A percentile compares a stretch with the other conserved stretches of the same genome.
Conservation (phyloP, 1,140 invertebrate genomes). For the Copidosoma floridanum region DNA sequence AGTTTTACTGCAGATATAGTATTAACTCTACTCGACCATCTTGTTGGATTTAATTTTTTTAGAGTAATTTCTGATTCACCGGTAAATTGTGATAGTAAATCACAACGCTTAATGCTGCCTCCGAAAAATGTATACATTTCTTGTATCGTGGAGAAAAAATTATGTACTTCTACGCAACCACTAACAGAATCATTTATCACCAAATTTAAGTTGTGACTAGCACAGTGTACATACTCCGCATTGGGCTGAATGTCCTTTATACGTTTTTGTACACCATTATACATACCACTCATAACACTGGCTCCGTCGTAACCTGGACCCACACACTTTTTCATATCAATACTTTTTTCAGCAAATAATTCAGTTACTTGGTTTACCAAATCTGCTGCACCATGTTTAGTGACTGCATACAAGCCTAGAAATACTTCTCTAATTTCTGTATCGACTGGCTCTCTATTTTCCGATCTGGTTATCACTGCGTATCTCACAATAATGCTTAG, state of each 20-base stretch:
- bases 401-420: slow-evolving; percentile 29
- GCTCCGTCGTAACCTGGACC: slow-evolving; percentile 41
- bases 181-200: slow-evolving; percentile 38
- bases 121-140: slow-evolving; percentile 36
- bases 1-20: neutral
- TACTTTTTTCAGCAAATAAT: neutral
- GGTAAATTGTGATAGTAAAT: neutral
- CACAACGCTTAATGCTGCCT: slow-evolving; percentile 25
- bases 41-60: neutral
- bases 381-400: slow-evolving; percentile 28
- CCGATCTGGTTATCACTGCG: slow-evolving; percentile 20
- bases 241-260: slow-evolving; percentile 30
- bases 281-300: slow-evolving; percentile 38
- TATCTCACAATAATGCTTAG: slow-evolving; percentile 29
- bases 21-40: neutral
- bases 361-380: slow-evolving; percentile 31
- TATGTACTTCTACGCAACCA: slow-evolving; percentile 30
- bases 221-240: slow-evolving; percentile 34
- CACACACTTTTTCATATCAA: slow-evolving; percentile 19
- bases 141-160: slow-evolving; percentile 27
- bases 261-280: slow-evolving; percentile 32
- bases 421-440: slow-evolving; percentile 30
- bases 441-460: no score
- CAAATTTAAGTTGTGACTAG: slow-evolving; percentile 42
- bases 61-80: neutral